Evolutionary conservation across 1,140 invertebrate genomes (phyloP).

Genomic region (Nymphalis io): DNA sequence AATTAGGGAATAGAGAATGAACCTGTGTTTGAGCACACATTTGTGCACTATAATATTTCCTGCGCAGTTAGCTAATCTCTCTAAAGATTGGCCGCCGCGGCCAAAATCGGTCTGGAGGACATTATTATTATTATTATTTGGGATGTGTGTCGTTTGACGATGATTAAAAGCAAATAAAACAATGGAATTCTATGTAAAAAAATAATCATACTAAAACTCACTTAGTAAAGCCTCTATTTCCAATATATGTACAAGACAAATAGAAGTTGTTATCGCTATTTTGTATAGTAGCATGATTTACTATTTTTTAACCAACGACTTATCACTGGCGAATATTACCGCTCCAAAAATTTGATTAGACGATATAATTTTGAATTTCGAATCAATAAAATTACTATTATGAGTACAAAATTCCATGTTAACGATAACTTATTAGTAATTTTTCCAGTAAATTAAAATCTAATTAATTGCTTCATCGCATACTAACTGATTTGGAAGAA

Average conservation of each 20-base stretch:
- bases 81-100: too few relatives aligned
- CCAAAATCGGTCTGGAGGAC: too few relatives aligned
- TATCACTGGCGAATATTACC: background rate
- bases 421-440: background rate
- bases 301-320: background rate
- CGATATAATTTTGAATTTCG: background rate
- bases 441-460: background rate
- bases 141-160: too few relatives aligned
- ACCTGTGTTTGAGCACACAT: too few relatives aligned
- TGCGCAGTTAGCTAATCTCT: too few relatives aligned
- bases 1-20: too few relatives aligned
- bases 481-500: too few relatives aligned
- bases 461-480: too few relatives aligned
- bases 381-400: background rate
- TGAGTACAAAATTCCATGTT: background rate
- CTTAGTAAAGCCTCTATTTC: background rate
- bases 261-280: background rate
- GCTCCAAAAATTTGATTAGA: background rate
- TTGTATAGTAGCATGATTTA: background rate
- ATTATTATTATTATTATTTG: too few relatives aligned
- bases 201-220: conserved; percentile 3
- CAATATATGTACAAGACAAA: background rate
- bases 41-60: too few relatives aligned
- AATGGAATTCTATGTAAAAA: background rate
- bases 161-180: too few relatives aligned